Base-by-base conservation (phyloP, 1,140 invertebrate species). In the Diorhabda sublineata region DNA sequence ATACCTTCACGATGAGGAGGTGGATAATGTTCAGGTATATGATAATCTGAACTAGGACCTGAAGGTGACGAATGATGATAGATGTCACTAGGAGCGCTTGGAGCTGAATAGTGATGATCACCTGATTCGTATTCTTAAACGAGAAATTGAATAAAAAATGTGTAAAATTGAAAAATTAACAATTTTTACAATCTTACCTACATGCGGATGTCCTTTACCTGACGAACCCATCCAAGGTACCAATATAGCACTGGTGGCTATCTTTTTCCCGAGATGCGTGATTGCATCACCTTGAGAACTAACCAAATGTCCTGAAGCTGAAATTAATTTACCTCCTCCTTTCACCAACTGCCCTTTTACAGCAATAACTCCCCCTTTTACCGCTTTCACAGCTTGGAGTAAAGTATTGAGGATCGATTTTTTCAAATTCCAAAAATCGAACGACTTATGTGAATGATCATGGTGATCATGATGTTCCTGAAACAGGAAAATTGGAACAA, bases 271-370 rank as follows among this genome's bases (percentile, higher is more conserved):
- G n/a, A 92, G 82, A 64, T 89, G 87, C 45, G 89, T 87, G 64
- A 93, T 88, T 26, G 86, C 88, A 63, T 93, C 90, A 7, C 92
- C 92, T 71, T 89, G 88, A 3, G 84, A 84, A 3, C 84, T 85
- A 67, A 93, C 86, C 42, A 91, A 81, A 78, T 89, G 90, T 11
- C 92, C 92, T 70, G 91, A 87, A 0, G 90, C 88, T 2, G 88
- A 85, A 4, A 92, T 84, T 5, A 92, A 78, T 58, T 90, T 89
- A 26, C 92, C 92, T 64, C 92, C 88, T 26, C 91, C 92, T 81
- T 94, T 94, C 71, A 94, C 90, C 3, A 95, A 79, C 77, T 93
- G 91, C 3, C 92, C 92, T 76, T 92, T 93, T 26, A 94, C 83
- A 4, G 92, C 92, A 3, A 93, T 87, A 2, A 93, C 89, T 43